Evolutionary conservation across 64 coral and sea anemone species (phyloP), one percentile per base, ranked within the genome.

Genomic region (Anthopleura sola): DNA sequence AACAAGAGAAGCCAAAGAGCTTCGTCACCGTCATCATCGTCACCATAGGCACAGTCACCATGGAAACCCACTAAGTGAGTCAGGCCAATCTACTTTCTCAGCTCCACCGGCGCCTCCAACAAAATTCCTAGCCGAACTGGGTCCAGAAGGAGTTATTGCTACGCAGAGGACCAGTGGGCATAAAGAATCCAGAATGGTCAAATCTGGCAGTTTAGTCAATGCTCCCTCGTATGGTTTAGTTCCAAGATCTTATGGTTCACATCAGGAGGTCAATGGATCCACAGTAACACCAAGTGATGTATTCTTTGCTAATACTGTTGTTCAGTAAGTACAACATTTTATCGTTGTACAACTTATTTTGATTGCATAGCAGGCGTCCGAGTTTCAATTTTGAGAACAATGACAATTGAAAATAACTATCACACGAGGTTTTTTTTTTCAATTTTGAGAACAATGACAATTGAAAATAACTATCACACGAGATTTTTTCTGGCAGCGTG

Each of bases 41-140:
- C 90, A 92, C 57, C 94, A 95, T 40, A 89, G 91, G 37, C 88
- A 91, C 54, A 91, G 89, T 95, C 79, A 95, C 86, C 80, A 83
- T 46, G 83, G 86, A 50, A 86, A 95, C 66, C 87, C 54, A 24
- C 85, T 87, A 14, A 95, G 88, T 77, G 94, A 95, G 79, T 92
- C 90, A 75, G 87, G 84, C 11, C 91, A 95, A 39, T 92, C 94
- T 33, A 78, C 90, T 9, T 33, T 95, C 68, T 95, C 94, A 82
- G 90, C 90, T 38, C 86, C 93, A 20, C 56, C 93, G 14, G 85
- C 93, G 24, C n/a, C 82, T 31, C 80, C 80, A 29, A 83, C 80
- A 29, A 83, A 51, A 17, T 29, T 53, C 17, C 21, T 83, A 39
- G 14, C 26, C 15, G 0, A 50, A 7, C 36, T 51, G 0, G 80